Evolutionary conservation across 2,797 vertebrate genomes (phyloP).

Genomic region (Loris lydekkerianus): DNA sequence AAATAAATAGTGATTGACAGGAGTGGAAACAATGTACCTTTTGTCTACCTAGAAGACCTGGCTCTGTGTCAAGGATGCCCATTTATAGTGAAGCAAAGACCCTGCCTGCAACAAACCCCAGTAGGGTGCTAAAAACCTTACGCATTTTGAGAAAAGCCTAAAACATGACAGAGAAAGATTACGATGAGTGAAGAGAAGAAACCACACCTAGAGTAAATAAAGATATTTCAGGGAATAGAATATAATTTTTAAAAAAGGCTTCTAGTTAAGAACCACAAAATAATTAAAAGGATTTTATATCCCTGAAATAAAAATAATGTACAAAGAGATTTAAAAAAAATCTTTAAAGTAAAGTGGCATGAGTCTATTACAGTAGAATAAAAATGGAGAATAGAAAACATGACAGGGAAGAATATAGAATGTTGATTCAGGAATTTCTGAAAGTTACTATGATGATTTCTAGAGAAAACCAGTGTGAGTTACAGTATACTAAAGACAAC

Average conservation of each 20-base stretch:
- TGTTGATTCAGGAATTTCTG: background rate
- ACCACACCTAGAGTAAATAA: background rate
- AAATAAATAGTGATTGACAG: background rate
- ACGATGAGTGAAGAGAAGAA: background rate
- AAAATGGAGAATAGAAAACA: background rate
- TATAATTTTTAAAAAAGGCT: background rate
- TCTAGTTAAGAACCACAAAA: background rate
- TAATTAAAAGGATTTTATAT: background rate
- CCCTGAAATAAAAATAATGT: background rate
- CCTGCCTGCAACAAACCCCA: background rate
- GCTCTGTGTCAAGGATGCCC: background rate
- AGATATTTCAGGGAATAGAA: background rate
- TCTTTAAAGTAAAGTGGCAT: background rate
- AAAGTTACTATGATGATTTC: background rate
- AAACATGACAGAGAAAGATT: background rate
- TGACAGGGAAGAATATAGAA: background rate
- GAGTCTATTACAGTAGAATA: background rate
- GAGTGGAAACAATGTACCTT: background rate
- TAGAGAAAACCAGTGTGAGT: background rate
- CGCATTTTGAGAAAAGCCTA: background rate
- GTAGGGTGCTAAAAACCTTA: background rate
- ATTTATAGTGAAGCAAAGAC: background rate
- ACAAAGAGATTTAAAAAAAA: background rate
- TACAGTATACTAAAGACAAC: background rate
- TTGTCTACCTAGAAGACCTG: background rate